These are phyloP conservation scores for Drosophila baimaii DNA, from an alignment of 1,140 invertebrate genomes.

Conservation along the genomic window DNA sequence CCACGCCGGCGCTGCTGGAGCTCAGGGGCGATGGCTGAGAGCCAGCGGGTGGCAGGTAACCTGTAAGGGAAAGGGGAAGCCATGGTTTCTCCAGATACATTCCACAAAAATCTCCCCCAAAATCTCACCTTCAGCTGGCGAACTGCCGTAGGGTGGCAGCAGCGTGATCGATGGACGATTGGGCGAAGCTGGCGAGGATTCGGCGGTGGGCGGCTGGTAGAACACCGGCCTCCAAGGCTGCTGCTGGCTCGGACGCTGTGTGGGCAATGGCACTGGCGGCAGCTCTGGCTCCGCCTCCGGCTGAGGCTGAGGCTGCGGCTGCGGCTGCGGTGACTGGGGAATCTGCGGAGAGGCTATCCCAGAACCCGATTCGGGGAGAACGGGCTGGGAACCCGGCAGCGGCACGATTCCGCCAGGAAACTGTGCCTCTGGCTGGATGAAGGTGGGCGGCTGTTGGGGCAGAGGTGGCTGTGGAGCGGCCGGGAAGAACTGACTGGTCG, in stretches of 20 bases:
- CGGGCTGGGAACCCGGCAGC: conserved; percentile 61
- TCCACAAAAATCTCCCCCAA: fast-evolving
- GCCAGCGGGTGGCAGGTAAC: conserved; percentile 68
- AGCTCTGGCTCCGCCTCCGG: conserved; percentile 35
- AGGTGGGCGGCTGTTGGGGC: conserved; percentile 70
- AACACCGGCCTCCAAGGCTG: conserved; percentile 75
- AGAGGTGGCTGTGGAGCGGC: conserved; percentile 67
- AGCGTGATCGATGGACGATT: conserved; percentile 71
- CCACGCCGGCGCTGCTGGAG: conserved; percentile 18
- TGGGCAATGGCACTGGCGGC: conserved; percentile 15
- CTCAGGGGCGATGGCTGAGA: conserved; percentile 42
- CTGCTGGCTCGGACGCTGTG: conserved; percentile 49
- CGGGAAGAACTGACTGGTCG: conserved; percentile 66
- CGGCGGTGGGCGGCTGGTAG: conserved; percentile 61
- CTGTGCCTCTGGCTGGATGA: conserved; percentile 65
- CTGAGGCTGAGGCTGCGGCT: conserved; percentile 14
- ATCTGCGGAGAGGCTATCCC: conserved; percentile 79
- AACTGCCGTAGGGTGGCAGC: conserved; percentile 72
- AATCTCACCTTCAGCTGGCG: conserved; percentile 69
- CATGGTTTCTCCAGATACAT: background rate
- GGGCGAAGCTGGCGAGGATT: conserved; percentile 41
- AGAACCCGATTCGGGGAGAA: conserved; percentile 65
- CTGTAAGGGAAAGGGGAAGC: conserved; percentile 23
- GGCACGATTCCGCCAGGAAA: conserved; percentile 70
- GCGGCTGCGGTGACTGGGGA: conserved; percentile 45